Evolutionary conservation across 1,140 invertebrate species (phyloP).

Genomic region (Hycleus cichorii): DNA sequence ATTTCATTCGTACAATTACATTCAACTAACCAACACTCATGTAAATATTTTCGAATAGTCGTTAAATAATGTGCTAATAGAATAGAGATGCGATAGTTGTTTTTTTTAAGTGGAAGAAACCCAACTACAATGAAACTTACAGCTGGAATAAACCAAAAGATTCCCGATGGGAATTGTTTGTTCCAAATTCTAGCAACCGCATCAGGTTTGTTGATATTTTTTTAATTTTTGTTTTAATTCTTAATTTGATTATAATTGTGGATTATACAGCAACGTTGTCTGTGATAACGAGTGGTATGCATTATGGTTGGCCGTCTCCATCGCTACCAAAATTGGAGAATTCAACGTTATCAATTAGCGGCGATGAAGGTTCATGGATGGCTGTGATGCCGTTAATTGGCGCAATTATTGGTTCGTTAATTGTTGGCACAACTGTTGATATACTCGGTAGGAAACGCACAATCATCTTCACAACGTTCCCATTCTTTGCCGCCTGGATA

Average conservation of each 20-base stretch:
- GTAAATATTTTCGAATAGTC: neutral
- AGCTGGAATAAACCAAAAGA: neutral
- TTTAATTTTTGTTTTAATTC: neutral
- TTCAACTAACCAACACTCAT: neutral
- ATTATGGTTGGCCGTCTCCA: conserved; percentile 36
- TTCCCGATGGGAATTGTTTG: conserved; percentile 7
- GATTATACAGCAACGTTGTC: conserved; percentile 25
- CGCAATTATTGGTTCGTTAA: conserved; percentile 45
- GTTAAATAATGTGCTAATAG: no score
- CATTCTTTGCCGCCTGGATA: conserved; percentile 58
- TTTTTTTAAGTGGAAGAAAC: neutral
- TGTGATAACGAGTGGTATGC: conserved; percentile 33
- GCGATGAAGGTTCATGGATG: conserved; percentile 57
- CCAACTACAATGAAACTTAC: conserved; percentile 4
- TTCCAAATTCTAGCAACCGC: conserved; percentile 24
- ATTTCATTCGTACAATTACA: conserved; percentile 5
- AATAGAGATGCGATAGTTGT: no score
- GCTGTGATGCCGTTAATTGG: conserved; percentile 42
- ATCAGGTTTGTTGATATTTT: conserved; percentile 19
- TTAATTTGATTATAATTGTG: neutral
- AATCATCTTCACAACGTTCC: conserved; percentile 52
- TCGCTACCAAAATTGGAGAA: conserved; percentile 28
- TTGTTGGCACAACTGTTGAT: conserved; percentile 38
- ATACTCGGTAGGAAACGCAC: conserved; percentile 60
- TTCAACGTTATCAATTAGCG: conserved; percentile 43